Conservation (phyloP, 2,797 vertebrate species). For the Halcyon leucocephala region DNA sequence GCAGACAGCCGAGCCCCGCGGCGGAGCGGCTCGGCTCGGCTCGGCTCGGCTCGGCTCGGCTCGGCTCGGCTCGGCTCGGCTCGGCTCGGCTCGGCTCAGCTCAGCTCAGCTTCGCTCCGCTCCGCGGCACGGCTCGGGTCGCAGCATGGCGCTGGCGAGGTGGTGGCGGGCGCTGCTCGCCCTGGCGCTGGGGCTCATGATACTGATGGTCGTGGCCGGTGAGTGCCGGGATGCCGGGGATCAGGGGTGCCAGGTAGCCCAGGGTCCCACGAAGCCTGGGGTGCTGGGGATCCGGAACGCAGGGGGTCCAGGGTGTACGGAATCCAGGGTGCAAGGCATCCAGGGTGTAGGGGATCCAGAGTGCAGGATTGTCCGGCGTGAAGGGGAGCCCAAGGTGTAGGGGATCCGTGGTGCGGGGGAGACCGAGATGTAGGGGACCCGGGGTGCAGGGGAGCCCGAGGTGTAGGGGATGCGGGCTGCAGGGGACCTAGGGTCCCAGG, state of each 20-base stretch:
- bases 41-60: background rate
- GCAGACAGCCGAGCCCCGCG: background rate
- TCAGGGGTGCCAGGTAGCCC: background rate
- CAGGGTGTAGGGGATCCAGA: background rate
- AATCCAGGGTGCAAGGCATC: no score
- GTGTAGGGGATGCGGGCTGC: background rate
- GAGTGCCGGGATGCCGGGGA: background rate
- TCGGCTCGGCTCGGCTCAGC: background rate
- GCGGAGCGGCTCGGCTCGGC: background rate
- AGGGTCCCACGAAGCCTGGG: background rate
- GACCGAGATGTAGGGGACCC: background rate
- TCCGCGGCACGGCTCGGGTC: background rate
- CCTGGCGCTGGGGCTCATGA: background rate
- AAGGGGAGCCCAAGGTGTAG: background rate
- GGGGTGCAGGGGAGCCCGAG: background rate
- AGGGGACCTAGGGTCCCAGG: background rate
- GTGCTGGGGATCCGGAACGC: no score
- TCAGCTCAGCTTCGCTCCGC: background rate
- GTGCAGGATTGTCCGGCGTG: background rate
- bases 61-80: background rate
- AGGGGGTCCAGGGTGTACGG: no score
- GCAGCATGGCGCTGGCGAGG: slow-evolving; percentile 18
- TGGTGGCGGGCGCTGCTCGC: background rate
- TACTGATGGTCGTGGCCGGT: slow-evolving; percentile 50
- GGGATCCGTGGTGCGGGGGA: no score